Conservation (phyloP, 2,113 vertebrate genomes). For the Corydoras maculifer region DNA sequence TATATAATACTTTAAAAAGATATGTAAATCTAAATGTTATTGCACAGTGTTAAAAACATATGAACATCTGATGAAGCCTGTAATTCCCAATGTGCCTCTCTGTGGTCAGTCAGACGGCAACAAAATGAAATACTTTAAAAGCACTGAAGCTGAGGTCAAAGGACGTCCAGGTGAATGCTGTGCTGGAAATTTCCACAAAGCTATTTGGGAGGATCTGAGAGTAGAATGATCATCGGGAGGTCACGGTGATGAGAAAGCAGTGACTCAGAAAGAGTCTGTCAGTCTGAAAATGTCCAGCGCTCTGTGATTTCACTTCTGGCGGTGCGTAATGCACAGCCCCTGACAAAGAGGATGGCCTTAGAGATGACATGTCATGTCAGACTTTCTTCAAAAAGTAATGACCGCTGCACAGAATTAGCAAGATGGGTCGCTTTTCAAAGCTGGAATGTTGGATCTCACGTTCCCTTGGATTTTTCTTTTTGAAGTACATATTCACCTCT, state of each 20-base stretch:
- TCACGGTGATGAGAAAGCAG: constrained; percentile 5
- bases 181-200: constrained; percentile 15
- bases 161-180: constrained; percentile 1
- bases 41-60: too few relatives aligned
- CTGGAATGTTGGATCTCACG: too few relatives aligned
- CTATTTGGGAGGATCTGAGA: constrained; percentile 5
- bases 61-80: too few relatives aligned
- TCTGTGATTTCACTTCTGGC: constrained; percentile 9
- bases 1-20: too few relatives aligned
- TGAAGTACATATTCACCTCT: too few relatives aligned
- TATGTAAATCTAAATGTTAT: too few relatives aligned
- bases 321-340: neutral
- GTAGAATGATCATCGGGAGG: constrained; percentile 13
- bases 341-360: neutral
- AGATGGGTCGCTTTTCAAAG: neutral
- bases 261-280: constrained; percentile 23
- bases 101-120: too few relatives aligned
- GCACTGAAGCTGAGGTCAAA: constrained; percentile 4
- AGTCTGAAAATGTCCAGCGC: constrained; percentile 19
- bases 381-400: constrained; percentile 26
- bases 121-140: too few relatives aligned
- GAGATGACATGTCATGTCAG: constrained; percentile 19
- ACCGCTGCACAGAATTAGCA: neutral
- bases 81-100: too few relatives aligned
- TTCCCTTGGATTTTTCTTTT: too few relatives aligned